These are phyloP conservation scores for Adrianichthys oophorus DNA, from an alignment of 2,797 vertebrate species.

Conservation along the genomic window DNA sequence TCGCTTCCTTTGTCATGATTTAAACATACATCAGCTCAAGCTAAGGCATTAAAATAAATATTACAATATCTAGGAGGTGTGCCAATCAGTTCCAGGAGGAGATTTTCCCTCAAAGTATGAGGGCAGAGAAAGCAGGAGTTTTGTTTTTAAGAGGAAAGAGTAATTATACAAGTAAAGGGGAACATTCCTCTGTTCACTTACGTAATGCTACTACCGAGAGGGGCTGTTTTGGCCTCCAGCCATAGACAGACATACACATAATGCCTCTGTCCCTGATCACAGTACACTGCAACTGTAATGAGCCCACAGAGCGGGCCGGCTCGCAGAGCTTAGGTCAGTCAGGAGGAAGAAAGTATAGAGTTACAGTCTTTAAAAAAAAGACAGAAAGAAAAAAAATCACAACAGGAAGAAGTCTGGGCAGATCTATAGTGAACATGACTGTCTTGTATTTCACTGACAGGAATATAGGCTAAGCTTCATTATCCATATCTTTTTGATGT, in stretches of 20 bases:
- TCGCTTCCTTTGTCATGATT: slow-evolving; percentile 11
- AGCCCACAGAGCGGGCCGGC: slow-evolving; percentile 40
- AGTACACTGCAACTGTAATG: slow-evolving; percentile 44
- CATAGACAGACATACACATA: slow-evolving; percentile 43
- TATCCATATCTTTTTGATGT: slow-evolving; percentile 10
- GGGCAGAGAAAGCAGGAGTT: slow-evolving; percentile 13
- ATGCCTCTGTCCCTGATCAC: slow-evolving; percentile 41
- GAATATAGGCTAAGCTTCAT: slow-evolving; percentile 19
- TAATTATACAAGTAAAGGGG: slow-evolving; percentile 61
- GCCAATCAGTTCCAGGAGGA: slow-evolving; percentile 4
- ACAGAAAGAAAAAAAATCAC: slow-evolving; percentile 13
- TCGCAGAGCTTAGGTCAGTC: slow-evolving; percentile 40
- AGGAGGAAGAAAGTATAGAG: slow-evolving; percentile 51
- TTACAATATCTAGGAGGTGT: neutral
- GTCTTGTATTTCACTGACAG: slow-evolving; percentile 41
- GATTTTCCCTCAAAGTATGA: slow-evolving; percentile 11
- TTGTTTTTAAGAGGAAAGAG: slow-evolving; percentile 50
- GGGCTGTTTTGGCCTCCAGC: slow-evolving; percentile 63
- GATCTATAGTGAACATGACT: slow-evolving; percentile 54
- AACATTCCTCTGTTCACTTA: slow-evolving; percentile 65
- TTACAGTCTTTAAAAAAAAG: slow-evolving; percentile 40
- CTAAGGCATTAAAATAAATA: neutral
- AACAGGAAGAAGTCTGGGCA: slow-evolving; percentile 33
- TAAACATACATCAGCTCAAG: neutral
- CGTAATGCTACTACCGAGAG: slow-evolving; percentile 67